phyloP scores from a whole-genome alignment of 1,140 invertebrate genomes.

The Cotesia typhae region DNA sequence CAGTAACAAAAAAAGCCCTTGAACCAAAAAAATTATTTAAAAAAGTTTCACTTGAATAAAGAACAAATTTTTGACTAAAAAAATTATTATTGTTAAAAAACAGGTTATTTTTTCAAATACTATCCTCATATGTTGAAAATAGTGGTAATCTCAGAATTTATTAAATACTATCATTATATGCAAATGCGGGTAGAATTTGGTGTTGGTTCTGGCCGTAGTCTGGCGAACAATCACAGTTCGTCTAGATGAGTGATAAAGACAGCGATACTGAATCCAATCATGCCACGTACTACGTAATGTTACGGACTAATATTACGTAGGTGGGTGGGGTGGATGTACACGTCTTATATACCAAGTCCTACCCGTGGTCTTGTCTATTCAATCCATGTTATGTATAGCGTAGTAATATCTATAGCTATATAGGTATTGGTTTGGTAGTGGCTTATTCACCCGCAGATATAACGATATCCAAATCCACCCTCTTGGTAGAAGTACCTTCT shows the following conservation, averaged over 20 bases:
- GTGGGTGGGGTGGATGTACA: conserved; percentile 20
- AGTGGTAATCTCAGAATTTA: too few relatives aligned
- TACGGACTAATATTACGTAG: conserved; percentile 33
- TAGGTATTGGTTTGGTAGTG: background rate
- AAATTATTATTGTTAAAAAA: too few relatives aligned
- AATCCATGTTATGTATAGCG: conserved; percentile 23
- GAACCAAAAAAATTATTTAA: too few relatives aligned
- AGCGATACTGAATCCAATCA: conserved; percentile 35
- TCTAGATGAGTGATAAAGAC: conserved; percentile 19
- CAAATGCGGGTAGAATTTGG: too few relatives aligned
- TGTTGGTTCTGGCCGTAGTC: conserved; percentile 18
- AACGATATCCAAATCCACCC: conserved; percentile 8
- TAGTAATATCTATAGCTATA: background rate
- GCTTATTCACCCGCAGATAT: conserved; percentile 4
- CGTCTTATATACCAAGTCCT: conserved; percentile 11
- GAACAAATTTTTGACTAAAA: too few relatives aligned
- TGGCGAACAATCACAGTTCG: conserved; percentile 35
- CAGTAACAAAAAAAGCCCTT: too few relatives aligned
- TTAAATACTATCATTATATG: too few relatives aligned
- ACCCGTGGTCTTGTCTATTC: too few relatives aligned
- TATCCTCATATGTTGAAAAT: too few relatives aligned
- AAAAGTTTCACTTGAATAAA: too few relatives aligned
- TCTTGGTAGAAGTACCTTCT: conserved; percentile 11
- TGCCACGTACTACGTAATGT: background rate
- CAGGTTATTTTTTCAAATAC: too few relatives aligned